Conservation (phyloP, 2,888 invertebrate genomes). For the Pachycephus smyrnensis region DNA sequence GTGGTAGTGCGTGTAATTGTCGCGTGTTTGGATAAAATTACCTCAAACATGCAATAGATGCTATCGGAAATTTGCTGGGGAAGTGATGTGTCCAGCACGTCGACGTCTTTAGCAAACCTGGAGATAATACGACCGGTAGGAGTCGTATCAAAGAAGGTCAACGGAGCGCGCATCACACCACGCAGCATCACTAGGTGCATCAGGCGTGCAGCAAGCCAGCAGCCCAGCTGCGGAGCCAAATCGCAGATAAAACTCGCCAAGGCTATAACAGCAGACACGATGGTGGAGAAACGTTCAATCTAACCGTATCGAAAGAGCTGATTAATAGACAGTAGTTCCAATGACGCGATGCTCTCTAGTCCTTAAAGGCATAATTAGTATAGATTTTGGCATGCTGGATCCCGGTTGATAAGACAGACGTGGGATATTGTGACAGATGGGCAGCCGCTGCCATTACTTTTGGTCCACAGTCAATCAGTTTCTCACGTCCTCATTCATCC, state of each 20-base stretch:
- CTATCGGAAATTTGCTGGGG: slow-evolving; percentile 77
- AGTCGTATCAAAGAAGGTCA: slow-evolving; percentile 70
- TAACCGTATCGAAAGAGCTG: not conserved
- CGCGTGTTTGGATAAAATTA: slow-evolving; percentile 63
- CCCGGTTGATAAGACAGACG: not conserved
- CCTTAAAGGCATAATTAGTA: slow-evolving; percentile 23
- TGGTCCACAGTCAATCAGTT: not conserved
- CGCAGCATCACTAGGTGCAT: slow-evolving; percentile 66
- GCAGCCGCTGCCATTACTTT: not conserved
- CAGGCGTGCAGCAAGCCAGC: slow-evolving; percentile 74
- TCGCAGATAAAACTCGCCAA: slow-evolving; percentile 76
- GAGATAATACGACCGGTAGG: slow-evolving; percentile 70
- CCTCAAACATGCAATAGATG: slow-evolving; percentile 80
- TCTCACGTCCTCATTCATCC: not conserved
- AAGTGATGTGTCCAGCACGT: slow-evolving; percentile 77
- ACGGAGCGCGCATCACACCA: slow-evolving; percentile 67
- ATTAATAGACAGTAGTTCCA: slow-evolving; percentile 12
- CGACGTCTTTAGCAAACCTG: slow-evolving; percentile 82
- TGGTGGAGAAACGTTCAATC: not conserved
- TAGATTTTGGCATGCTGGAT: too few species aligned
- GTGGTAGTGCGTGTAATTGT: not conserved
- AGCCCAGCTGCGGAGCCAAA: slow-evolving; percentile 77
- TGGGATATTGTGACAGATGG: not conserved
- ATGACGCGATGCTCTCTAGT: slow-evolving; percentile 20
- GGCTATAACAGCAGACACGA: slow-evolving; percentile 73